Base-by-base conservation (phyloP, 1,140 invertebrate genomes). In the Oncopeltus fasciatus region DNA sequence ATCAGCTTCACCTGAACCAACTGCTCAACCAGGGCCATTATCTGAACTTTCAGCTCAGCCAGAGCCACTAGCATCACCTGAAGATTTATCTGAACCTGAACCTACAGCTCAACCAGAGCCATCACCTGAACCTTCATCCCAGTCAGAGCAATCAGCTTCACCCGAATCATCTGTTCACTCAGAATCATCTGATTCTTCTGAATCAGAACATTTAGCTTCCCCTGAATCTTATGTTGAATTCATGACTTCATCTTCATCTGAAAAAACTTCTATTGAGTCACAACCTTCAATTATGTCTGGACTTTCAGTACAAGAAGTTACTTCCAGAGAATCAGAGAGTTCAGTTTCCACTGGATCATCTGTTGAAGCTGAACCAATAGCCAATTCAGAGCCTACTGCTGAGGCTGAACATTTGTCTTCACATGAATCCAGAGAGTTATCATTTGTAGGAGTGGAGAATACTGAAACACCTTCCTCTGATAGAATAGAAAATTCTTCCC, bases 11-110 rank as follows among this genome's bases (percentile, higher is more conserved):
- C 47, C 73, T 20, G 72, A 76, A 69, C 65, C 67, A 28, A 69
- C 73, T 33, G 12, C 56, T 21, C 12, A 29, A 57, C 28, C 67
- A 60, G 62, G 71, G 69, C 67, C 70, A 28, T 62, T 65, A 49
- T 59, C 70, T 16, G 72, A 64, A 65, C 70, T 60, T 58, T 65
- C 59, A 60, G 68, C 66, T 53, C 70, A 74, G 65, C 61, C 68
- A 56, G 65, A 70, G 51, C 65, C 70, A 43, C 63, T 68, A n/a
- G n/a, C n/a, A n/a, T n/a, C n/a, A n/a, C 60, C 14, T 18, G 68
- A 73, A 65, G 65, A 69, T 0, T 62, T 64, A 64, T 67, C 68
- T 38, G 69, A 73, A 64, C 61, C 29, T 38, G 57, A 72, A 66
- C 66, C 71, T 18, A 63, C 69, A 60, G 60, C 70, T 26, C 62